Evolutionary conservation across 2,113 vertebrate species (phyloP).

Genomic region (Urocitellus parryii): DNA sequence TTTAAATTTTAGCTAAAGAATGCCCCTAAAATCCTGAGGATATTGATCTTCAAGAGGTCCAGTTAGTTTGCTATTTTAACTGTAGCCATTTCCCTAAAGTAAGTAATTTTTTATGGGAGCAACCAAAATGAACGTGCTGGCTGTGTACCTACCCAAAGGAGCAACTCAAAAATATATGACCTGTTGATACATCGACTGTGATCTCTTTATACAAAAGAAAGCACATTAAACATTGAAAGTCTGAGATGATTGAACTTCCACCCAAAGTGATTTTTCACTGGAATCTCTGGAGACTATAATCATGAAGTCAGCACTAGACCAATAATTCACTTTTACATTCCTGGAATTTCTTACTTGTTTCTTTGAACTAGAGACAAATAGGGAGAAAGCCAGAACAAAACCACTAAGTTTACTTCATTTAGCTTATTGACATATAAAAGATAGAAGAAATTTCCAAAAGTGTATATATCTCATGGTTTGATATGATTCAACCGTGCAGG

Average conservation of each 20-base stretch:
- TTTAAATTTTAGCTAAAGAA: not conserved
- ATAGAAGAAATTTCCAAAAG: constrained; percentile 6
- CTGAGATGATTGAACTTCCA: constrained; percentile 14
- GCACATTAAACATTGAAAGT: not conserved
- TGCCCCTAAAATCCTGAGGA: not conserved
- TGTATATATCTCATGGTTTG: not conserved
- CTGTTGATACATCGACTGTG: not conserved
- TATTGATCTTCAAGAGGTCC: not conserved
- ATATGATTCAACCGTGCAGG: not conserved
- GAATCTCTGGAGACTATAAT: not conserved
- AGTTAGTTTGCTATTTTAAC: not conserved
- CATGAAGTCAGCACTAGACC: not conserved
- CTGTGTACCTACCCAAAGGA: not conserved
- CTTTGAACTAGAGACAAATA: constrained; percentile 51
- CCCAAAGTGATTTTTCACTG: constrained; percentile 11
- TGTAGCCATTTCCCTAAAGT: not conserved
- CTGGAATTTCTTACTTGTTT: not conserved
- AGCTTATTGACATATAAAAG: not conserved
- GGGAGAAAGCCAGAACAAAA: not conserved
- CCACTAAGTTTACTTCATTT: not conserved
- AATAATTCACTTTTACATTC: not conserved
- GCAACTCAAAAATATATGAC: not conserved
- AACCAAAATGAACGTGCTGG: not conserved
- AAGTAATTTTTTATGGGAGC: constrained; percentile 1
- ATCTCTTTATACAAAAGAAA: constrained; percentile 25